Conservation (phyloP, 2,113 vertebrate species). For the Scytalopus superciliaris region DNA sequence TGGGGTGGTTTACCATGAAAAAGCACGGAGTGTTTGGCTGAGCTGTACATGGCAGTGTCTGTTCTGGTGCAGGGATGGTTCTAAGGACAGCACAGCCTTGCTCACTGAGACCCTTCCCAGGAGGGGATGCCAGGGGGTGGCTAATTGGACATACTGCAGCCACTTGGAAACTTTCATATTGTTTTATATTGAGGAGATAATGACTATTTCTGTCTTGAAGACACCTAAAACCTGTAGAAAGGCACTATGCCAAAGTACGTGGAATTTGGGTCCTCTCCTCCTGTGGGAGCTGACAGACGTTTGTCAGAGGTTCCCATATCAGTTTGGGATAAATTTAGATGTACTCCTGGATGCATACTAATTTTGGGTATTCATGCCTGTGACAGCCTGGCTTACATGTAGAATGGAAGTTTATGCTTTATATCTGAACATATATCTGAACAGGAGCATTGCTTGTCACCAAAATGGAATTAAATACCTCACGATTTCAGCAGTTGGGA, state of each 20-base stretch:
- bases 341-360: not conserved
- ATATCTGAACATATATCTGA: not conserved
- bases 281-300: not conserved
- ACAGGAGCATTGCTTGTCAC: not conserved
- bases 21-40: not conserved
- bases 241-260: not conserved
- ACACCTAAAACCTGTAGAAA: not conserved
- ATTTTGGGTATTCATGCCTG: not conserved
- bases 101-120: not conserved
- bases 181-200: not conserved
- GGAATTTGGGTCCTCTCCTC: not conserved
- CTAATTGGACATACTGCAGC: not conserved
- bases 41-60: not conserved
- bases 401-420: not conserved
- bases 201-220: not conserved
- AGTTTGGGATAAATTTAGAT: not conserved
- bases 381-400: not conserved
- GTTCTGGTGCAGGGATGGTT: not conserved
- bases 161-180: not conserved
- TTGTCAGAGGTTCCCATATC: not conserved
- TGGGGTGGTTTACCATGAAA: not conserved
- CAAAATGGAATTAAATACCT: not conserved
- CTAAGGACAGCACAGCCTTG: not conserved
- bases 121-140: not conserved
- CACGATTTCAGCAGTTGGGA: not conserved